Base-by-base conservation (phyloP, 1,140 invertebrate species). In the Hesperophylax magnus region DNA sequence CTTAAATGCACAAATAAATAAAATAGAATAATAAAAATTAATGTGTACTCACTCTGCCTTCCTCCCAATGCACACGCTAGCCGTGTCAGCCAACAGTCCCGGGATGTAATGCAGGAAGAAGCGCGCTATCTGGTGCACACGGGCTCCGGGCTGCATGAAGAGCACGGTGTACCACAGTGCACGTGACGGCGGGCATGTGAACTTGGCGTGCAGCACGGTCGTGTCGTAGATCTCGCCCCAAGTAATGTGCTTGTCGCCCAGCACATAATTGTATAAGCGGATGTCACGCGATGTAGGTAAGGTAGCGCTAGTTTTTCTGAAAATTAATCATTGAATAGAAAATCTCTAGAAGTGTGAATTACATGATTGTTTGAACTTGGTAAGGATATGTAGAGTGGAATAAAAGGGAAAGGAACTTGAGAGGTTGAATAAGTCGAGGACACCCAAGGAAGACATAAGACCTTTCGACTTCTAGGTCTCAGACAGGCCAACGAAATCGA, bases 111-210 rank as follows among this genome's bases (percentile, higher is more conserved):
- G 92, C 15, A 92, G 84, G 6, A 92, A 84, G n/a, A 91, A 77
- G 5, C 85, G 85, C 11, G 88, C 63, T 90, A 88, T 15, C 1
- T 89, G 83, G 82, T 93, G 90, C 3, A 92, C 58, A 3, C 89
- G 81, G 56, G 86, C 90, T 81, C 88, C 85, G 60, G 89, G 91
- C 75, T 88, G 92, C 77, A 92, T 88, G n/a, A 88, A 85, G 31
- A 92, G 90, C 76, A 88, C 90, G 82, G 90, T 91, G 79, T 91
- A 92, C 92, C 92, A 93, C 31, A 93, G 86, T 0, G 89, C 88
- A 11, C 86, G 84, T 0, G 39, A 47, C 39, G 39, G 39, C 39
- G 39, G 39, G 8, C 39, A 47, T 52, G 87, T 85, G 2, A 86
- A 65, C 0, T 88, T 56, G 0, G 91, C 91, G 39, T 89, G 85